Percentiles rank a stretch among this genome's conserved stretches.
phyloP scores from a whole-genome alignment of 2,888 invertebrate species.

The Cryptocephalus primarius region DNA sequence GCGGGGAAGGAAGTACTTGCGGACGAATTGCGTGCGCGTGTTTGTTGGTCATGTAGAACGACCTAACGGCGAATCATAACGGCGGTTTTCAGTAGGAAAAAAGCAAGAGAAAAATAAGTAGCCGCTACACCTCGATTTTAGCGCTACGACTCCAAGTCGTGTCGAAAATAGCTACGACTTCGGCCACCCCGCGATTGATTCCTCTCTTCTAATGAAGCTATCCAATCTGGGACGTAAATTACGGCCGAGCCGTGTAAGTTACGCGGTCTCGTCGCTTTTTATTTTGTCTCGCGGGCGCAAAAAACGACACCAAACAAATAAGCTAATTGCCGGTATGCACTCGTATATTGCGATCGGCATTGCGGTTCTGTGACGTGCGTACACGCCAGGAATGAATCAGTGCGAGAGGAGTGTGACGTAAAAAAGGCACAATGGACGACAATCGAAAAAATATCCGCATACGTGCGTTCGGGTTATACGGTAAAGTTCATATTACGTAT shows the following conservation, averaged over 20 bases:
- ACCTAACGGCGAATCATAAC: neutral
- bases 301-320: neutral
- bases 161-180: too few relatives aligned
- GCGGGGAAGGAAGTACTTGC: neutral
- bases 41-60: neutral
- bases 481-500: slow-evolving; percentile 1
- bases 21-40: neutral
- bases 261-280: too few relatives aligned
- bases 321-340: slow-evolving; percentile 1
- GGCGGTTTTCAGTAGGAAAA: slow-evolving; percentile 2
- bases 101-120: neutral
- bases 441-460: slow-evolving; percentile 5
- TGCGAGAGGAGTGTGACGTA: slow-evolving; percentile 3
- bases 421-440: slow-evolving; percentile 1
- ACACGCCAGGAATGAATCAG: slow-evolving; percentile 9
- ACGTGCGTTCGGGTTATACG: slow-evolving; percentile 8
- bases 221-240: too few relatives aligned
- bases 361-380: slow-evolving; percentile 8
- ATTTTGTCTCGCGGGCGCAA: neutral
- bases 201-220: too few relatives aligned
- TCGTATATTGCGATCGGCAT: neutral
- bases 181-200: too few relatives aligned
- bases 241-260: too few relatives aligned
- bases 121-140: neutral
- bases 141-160: too few relatives aligned